Conservation (phyloP, 1,140 invertebrate species). For the Medauroidea extradentata region DNA sequence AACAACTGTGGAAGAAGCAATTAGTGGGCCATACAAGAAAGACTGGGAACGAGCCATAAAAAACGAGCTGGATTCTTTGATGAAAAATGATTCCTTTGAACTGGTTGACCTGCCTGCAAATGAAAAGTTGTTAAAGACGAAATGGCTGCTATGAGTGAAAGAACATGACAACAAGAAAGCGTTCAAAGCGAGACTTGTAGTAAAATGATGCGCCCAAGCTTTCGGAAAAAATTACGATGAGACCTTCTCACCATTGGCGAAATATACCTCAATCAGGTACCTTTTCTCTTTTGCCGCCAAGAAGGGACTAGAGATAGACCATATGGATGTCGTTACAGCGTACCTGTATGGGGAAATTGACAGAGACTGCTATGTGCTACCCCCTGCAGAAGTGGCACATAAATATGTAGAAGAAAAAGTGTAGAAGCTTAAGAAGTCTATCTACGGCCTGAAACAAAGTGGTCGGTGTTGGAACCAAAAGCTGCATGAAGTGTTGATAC, state of each 20-base stretch:
- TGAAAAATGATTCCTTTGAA: conserved; percentile 21
- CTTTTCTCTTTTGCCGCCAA: conserved; percentile 36
- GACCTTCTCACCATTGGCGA: background rate
- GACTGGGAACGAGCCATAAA: conserved; percentile 31
- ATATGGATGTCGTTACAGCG: conserved; percentile 38
- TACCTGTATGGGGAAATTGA: conserved; percentile 41
- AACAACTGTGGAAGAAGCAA: conserved; percentile 21
- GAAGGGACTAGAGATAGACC: conserved; percentile 29
- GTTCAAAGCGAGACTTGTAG: no score
- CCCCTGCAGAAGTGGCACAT: conserved; percentile 13
- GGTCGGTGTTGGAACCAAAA: no score
- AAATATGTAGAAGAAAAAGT: conserved; percentile 2
- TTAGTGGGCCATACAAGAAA: conserved; percentile 23
- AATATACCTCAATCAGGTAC: conserved; percentile 5
- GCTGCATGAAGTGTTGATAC: no score
- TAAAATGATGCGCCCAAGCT: no score
- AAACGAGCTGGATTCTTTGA: conserved; percentile 28
- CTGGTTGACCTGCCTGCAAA: conserved; percentile 31
- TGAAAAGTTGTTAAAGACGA: conserved; percentile 33
- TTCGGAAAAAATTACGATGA: no score
- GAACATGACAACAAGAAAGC: background rate
- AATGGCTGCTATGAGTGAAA: conserved; percentile 40
- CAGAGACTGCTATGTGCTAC: conserved; percentile 38
- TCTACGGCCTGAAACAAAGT: conserved; percentile 16
- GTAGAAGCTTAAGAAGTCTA: conserved; percentile 16